phyloP scores from a whole-genome alignment of 2,113 vertebrate species.

The Cryptomyrus ogoouensis region DNA sequence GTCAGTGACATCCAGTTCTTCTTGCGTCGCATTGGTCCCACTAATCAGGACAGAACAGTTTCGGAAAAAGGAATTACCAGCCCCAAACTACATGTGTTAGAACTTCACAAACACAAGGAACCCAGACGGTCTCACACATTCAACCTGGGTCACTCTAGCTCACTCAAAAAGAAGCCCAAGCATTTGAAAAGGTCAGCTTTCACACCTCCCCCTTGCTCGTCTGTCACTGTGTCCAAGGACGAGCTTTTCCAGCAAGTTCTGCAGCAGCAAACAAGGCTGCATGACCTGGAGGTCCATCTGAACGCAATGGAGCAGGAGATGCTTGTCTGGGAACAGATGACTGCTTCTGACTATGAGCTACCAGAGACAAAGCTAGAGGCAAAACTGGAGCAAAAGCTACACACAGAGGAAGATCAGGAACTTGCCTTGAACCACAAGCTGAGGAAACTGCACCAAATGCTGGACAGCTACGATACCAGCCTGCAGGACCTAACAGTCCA shows the following conservation, averaged over 20 bases:
- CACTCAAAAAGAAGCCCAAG: slow-evolving; percentile 20
- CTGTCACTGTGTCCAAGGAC: slow-evolving; percentile 54
- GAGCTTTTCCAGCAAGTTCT: slow-evolving; percentile 65
- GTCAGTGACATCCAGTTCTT: slow-evolving; percentile 78
- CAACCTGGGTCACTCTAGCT: slow-evolving; percentile 53
- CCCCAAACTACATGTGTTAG: slow-evolving; percentile 49
- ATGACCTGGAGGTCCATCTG: slow-evolving; percentile 60
- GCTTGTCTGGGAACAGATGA: slow-evolving; percentile 48
- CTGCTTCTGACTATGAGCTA: slow-evolving; percentile 22
- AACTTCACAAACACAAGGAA: slow-evolving; percentile 47
- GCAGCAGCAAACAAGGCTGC: slow-evolving; percentile 64
- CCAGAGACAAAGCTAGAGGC: slow-evolving; percentile 47
- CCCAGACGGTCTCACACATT: slow-evolving; percentile 67
- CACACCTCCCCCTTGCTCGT: slow-evolving; percentile 9
- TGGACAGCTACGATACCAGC: slow-evolving; percentile 62
- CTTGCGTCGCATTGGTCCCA: slow-evolving; percentile 75
- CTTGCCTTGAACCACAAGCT: slow-evolving; percentile 62
- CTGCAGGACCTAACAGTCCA: slow-evolving; percentile 58
- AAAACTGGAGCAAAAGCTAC: slow-evolving; percentile 73
- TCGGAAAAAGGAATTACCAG: neutral
- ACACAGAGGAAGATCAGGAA: slow-evolving; percentile 67
- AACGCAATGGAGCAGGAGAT: slow-evolving; percentile 60
- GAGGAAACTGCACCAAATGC: slow-evolving; percentile 54
- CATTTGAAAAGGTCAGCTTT: slow-evolving; percentile 34
- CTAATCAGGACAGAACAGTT: slow-evolving; percentile 51